phyloP scores from a whole-genome alignment of 2,888 invertebrate genomes.

The Galerucella pusilla region DNA sequence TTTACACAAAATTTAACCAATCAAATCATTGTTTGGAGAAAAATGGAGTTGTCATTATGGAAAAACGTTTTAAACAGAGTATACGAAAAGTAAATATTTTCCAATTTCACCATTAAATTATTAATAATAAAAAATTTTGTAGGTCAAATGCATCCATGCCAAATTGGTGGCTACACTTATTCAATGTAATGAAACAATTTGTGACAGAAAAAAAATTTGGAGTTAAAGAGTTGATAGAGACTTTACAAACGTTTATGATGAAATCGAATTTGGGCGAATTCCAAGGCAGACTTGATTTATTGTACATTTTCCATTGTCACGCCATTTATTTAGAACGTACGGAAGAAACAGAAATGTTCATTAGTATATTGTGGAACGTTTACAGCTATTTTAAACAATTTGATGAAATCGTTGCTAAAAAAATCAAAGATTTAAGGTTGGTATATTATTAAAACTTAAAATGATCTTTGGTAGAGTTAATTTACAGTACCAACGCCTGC shows the following conservation, averaged over 20 bases:
- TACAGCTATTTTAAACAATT: slow-evolving; percentile 89
- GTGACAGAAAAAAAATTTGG: slow-evolving; percentile 60
- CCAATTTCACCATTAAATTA: neutral
- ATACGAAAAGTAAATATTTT: slow-evolving; percentile 67
- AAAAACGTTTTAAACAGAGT: slow-evolving; percentile 81
- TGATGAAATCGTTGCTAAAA: slow-evolving; percentile 70
- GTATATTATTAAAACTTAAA: neutral
- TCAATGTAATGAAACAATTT: slow-evolving; percentile 76
- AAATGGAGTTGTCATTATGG: slow-evolving; percentile 90
- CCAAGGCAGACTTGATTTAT: slow-evolving; percentile 78
- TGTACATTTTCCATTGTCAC: slow-evolving; percentile 86
- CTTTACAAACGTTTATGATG: slow-evolving; percentile 85
- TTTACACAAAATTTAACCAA: slow-evolving; percentile 80
- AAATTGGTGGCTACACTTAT: slow-evolving; percentile 93
- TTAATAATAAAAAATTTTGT: slow-evolving; percentile 46
- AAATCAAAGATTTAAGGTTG: slow-evolving; percentile 70
- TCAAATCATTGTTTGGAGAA: slow-evolving; percentile 91
- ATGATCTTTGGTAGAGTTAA: too few species aligned
- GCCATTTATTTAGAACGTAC: slow-evolving; percentile 68
- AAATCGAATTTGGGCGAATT: slow-evolving; percentile 88
- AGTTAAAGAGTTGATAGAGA: slow-evolving; percentile 67
- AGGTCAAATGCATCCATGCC: slow-evolving; percentile 76
- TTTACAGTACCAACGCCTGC: too few species aligned
- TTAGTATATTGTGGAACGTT: slow-evolving; percentile 82
- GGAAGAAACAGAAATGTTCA: slow-evolving; percentile 66